A percentile compares a stretch with the other conserved stretches of the same genome.
Conservation (phyloP, 2,113 vertebrate species). For the Proteles cristata region DNA sequence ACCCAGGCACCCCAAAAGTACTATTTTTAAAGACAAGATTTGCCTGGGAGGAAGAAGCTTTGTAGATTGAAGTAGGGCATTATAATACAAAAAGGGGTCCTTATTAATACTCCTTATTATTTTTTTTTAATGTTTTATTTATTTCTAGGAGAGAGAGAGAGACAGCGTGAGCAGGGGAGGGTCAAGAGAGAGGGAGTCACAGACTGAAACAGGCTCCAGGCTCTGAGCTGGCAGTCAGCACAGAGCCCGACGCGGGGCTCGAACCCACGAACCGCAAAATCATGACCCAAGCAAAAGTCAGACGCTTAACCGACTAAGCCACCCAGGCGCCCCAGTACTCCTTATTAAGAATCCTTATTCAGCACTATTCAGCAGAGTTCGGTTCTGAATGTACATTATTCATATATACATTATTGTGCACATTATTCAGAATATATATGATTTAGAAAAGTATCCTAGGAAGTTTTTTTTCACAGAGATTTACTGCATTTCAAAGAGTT, state of each 20-base stretch:
- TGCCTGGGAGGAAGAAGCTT: neutral
- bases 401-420: neutral
- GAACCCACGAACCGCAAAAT: too few species aligned
- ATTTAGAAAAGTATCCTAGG: neutral
- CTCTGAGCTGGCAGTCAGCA: too few species aligned
- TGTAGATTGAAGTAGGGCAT: neutral
- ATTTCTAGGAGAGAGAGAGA: too few species aligned
- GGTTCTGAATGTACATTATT: neutral
- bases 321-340: too few species aligned
- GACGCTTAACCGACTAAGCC: too few species aligned
- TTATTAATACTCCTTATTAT: neutral
- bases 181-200: too few species aligned
- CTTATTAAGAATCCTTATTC: neutral
- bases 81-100: neutral
- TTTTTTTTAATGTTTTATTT: too few species aligned
- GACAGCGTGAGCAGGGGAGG: too few species aligned
- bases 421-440: neutral
- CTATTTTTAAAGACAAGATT: constrained; percentile 40
- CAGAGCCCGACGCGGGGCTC: too few species aligned
- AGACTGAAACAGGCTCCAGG: too few species aligned
- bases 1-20: neutral
- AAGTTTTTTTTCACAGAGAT: neutral
- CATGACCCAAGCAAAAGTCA: too few species aligned
- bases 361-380: neutral
- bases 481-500: neutral